phyloP scores from a whole-genome alignment of 1,140 invertebrate species.

The Eriocheir sinensis region DNA sequence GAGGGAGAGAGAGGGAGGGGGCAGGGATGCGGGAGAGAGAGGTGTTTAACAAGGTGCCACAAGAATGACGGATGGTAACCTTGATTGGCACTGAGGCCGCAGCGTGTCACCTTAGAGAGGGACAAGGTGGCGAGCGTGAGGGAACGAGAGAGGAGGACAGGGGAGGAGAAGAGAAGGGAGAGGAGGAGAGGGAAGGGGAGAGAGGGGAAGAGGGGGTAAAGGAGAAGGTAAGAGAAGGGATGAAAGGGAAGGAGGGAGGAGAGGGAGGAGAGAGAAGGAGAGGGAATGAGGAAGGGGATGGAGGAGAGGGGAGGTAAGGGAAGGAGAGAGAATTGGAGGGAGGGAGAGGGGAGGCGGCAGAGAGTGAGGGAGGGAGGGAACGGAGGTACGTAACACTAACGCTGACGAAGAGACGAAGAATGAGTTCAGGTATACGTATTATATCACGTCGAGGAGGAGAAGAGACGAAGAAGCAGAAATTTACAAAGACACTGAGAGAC shows the following conservation, averaged over 20 bases:
- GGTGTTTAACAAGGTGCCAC: not conserved
- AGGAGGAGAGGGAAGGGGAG: constrained; percentile 35
- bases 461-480: not conserved
- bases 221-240: not conserved
- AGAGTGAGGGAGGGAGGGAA: no score
- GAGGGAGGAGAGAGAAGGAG: constrained; percentile 43
- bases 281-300: not conserved
- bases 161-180: not conserved
- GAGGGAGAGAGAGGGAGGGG: not conserved
- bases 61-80: not conserved
- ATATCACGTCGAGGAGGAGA: no score
- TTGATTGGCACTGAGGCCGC: not conserved
- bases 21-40: not conserved
- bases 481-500: no score
- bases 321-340: not conserved
- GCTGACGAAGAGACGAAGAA: no score
- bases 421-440: no score
- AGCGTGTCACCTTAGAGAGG: not conserved
- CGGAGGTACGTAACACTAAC: no score
- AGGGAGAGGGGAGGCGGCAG: not conserved
- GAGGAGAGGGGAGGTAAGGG: not conserved
- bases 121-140: not conserved
- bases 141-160: not conserved
- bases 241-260: not conserved
- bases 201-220: constrained; percentile 31